Evolutionary conservation across 2,888 invertebrate genomes (phyloP), one percentile per base, ranked within the genome.

Genomic region (Drosophila suboccidentalis): DNA sequence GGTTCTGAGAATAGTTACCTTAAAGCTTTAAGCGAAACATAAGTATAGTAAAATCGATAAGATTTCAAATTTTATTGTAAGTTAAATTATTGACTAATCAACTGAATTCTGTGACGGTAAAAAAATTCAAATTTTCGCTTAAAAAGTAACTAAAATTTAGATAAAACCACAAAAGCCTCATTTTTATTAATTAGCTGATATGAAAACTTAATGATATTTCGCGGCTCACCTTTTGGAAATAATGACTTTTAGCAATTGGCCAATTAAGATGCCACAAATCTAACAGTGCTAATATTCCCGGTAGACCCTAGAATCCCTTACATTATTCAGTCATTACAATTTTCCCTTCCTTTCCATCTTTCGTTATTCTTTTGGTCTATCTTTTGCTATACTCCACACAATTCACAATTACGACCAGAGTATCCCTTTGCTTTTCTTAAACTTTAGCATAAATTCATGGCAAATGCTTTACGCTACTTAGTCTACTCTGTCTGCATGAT

Each of bases 261-360:
- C 69, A 78, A 81, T 87, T 78, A 67, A 75, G 64, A 62, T 68
- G 53, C 75, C 87, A 60, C 71, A 73, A 60, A 62, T 61, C 74
- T 26, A 69, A 29, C 47, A 32, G 49, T 17, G 44, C 38, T 64
- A 47, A 60, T 71, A 62, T 68, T 71, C 53, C 62, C 65, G 13
- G 50, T 44, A 68, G 79, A 71, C 65, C 38, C 29, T 29, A 29
- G n/a, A 39, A 60, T 54, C 64, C 60, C 41, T 54, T 71, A 61
- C 46, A 62, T 63, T 54, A 66, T 64, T 70, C 53, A 57, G 54
- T 72, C 70, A 50, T 62, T 60, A 44, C 47, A 53, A 59, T 57
- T 60, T 60, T 43, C 4, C n/a, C 47, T 53, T 32, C 5, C 17
- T 53, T 53, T 32, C 2, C 10, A 15, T 46, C 43, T 60, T 60